Conservation (phyloP, 2,888 invertebrate species). For the Ceraclea dissimilis region DNA sequence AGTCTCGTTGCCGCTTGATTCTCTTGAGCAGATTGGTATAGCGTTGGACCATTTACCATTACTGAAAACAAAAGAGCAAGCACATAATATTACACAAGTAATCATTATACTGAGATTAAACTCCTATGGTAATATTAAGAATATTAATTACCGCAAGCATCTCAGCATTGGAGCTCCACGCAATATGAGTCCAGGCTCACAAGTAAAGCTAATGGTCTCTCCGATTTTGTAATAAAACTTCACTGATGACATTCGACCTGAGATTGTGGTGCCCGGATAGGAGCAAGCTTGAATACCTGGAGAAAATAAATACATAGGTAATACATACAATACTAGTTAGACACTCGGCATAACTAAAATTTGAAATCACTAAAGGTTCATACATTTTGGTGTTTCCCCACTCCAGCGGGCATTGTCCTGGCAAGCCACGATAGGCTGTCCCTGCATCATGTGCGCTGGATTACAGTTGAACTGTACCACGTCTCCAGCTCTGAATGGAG, state of each 20-base stretch:
- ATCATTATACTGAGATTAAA: neutral
- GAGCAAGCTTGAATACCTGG: slow-evolving; percentile 73
- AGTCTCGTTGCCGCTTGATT: slow-evolving; percentile 32
- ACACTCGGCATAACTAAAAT: too few relatives aligned
- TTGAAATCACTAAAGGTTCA: slow-evolving; percentile 29
- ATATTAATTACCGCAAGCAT: slow-evolving; percentile 48
- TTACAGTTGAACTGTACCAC: slow-evolving; percentile 83
- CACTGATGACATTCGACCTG: slow-evolving; percentile 77
- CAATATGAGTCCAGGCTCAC: slow-evolving; percentile 67
- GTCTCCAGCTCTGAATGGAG: slow-evolving; percentile 76
- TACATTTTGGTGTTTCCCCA: slow-evolving; percentile 75
- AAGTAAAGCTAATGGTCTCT: slow-evolving; percentile 77
- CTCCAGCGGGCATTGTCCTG: slow-evolving; percentile 84
- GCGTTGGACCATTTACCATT: slow-evolving; percentile 84
- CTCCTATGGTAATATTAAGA: neutral
- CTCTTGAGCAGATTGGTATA: slow-evolving; percentile 64
- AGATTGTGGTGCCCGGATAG: slow-evolving; percentile 80
- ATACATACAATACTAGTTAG: neutral
- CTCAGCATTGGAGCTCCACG: slow-evolving; percentile 71
- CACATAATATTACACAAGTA: neutral
- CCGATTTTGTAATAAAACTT: slow-evolving; percentile 85
- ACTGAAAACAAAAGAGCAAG: slow-evolving; percentile 37
- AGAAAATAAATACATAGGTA: slow-evolving; percentile 7
- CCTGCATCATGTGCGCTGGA: slow-evolving; percentile 82
- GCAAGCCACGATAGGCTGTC: slow-evolving; percentile 82